Evolutionary conservation across 2,113 vertebrate species (phyloP).

Genomic region (Chelonoidis abingdonii): DNA sequence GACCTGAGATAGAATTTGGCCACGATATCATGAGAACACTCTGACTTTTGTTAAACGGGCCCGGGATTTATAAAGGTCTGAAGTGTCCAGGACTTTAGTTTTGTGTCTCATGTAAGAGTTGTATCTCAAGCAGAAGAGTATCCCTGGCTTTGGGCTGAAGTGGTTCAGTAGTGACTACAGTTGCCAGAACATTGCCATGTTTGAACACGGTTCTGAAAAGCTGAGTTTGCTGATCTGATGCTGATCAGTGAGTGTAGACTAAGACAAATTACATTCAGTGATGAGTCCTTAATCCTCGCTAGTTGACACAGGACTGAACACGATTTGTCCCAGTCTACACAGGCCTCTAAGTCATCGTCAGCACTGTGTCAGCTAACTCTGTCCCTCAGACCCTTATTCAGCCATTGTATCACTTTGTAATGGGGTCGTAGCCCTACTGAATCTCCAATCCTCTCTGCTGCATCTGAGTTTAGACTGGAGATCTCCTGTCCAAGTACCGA

Average conservation of each 20-base stretch:
- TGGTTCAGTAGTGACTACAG: neutral
- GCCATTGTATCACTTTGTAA: too few species aligned
- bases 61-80: neutral
- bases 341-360: too few species aligned
- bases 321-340: too few species aligned
- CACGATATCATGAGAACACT: neutral
- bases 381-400: too few species aligned
- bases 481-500: too few species aligned
- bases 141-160: neutral
- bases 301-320: neutral
- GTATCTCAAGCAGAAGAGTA: neutral
- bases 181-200: neutral
- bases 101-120: neutral
- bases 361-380: too few species aligned
- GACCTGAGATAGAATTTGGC: neutral
- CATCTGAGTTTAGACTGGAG: too few species aligned
- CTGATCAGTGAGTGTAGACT: neutral
- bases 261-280: neutral
- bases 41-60: neutral
- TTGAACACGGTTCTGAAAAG: neutral
- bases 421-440: too few species aligned
- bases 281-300: neutral
- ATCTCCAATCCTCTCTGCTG: too few species aligned
- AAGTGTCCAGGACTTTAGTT: neutral
- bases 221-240: neutral